Base-by-base conservation (phyloP, 2,113 vertebrate genomes). In the Coryphaenoides rupestris region DNA sequence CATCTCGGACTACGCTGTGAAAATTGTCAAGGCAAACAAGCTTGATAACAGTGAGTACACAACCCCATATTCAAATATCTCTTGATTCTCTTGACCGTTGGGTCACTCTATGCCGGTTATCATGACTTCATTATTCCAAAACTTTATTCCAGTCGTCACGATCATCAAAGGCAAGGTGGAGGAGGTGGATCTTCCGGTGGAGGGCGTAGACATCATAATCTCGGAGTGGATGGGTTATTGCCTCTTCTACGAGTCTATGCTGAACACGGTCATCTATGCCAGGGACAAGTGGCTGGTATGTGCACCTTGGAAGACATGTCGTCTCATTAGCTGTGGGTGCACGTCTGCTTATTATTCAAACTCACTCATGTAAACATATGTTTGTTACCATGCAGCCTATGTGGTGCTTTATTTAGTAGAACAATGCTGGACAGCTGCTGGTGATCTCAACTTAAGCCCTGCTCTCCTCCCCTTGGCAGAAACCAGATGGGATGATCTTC, bases 141-240 rank as follows among this genome's bases (percentile, higher is more conserved):
- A n/a, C n/a, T 73, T 7, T 64, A 17, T 78, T 0, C 0, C 82
- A 97, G 95, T 95, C 78, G 93, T 97, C 49, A 94, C 93, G 46
- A 96, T 97, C 77, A 95, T 97, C 78, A 97, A 97, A 67, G 95
- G 95, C 0, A 97, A 97, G 83, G 95, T 97, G 71, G 95, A 97
- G 73, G 95, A 97, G 78, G 95, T 96, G 71, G 93, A 93, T 19
- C 89, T 96, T 28, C 94, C 94, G 0, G 92, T 95, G 70, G 95
- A 97, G 0, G 92, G 92, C 22, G 95, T 97, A 4, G 95, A 96
- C 77, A 96, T 96, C 68, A 94, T 97, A 79, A 97, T 97, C 73
- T 96, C 94, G 0, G 95, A 97, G 78, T 97, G 95, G 95, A 97
- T 96, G 95, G 95, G 95, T 15, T 97, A 97, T 77, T 97, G 95